phyloP scores from a whole-genome alignment of 37 sponge, comb jelly and placozoan genomes.

The Crambe crambe region DNA sequence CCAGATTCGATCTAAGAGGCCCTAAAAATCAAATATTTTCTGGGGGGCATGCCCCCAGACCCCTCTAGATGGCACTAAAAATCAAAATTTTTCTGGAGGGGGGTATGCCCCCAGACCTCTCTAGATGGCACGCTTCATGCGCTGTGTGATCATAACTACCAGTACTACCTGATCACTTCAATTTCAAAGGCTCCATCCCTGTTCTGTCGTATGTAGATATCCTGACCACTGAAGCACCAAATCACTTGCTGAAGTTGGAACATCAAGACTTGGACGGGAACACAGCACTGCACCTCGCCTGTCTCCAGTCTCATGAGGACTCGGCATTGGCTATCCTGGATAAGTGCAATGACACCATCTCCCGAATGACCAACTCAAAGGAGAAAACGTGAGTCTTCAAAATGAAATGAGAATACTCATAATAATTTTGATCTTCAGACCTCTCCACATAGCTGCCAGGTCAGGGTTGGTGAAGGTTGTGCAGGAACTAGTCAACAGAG shows the following conservation, averaged over 20 bases:
- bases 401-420: not conserved
- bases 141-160: too few relatives aligned
- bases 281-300: constrained; percentile 84
- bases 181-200: too few relatives aligned
- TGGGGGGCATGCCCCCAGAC: too few relatives aligned
- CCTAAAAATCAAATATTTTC: too few relatives aligned
- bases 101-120: not conserved
- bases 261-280: constrained; percentile 57
- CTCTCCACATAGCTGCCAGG: constrained; percentile 83
- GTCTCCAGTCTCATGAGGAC: constrained; percentile 74
- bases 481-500: constrained; percentile 65
- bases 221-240: not conserved
- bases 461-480: constrained; percentile 76
- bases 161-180: too few relatives aligned
- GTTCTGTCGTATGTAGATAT: not conserved
- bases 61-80: too few relatives aligned
- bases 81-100: too few relatives aligned
- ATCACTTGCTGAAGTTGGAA: constrained; percentile 38
- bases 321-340: constrained; percentile 71
- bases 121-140: too few relatives aligned
- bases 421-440: constrained; percentile 26
- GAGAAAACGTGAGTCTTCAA: constrained; percentile 41
- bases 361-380: constrained; percentile 36
- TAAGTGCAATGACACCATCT: constrained; percentile 34
- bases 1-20: too few relatives aligned